phyloP scores from a whole-genome alignment of 1,140 invertebrate genomes.

The Zophobas atratus region DNA sequence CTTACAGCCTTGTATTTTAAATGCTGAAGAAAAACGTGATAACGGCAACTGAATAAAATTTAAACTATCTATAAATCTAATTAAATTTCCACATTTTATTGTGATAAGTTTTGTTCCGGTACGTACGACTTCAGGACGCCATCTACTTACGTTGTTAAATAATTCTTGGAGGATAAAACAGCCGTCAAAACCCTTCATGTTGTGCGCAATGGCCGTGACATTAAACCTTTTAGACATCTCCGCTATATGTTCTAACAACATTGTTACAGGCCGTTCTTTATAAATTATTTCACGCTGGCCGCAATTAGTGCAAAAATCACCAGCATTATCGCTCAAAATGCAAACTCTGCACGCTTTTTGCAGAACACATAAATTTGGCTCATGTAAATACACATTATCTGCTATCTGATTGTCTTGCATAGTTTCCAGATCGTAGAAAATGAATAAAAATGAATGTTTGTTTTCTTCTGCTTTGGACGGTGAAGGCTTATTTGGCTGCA shows the following conservation, averaged over 20 bases:
- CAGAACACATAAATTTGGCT: slow-evolving; percentile 1
- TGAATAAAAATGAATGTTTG: neutral
- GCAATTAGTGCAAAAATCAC: neutral
- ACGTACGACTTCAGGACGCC: neutral
- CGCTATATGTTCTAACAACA: no score
- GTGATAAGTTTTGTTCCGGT: slow-evolving; percentile 11
- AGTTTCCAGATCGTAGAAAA: neutral
- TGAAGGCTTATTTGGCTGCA: neutral
- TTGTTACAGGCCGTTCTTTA: neutral
- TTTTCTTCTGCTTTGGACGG: neutral
- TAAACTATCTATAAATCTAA: no score
- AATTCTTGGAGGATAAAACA: neutral
- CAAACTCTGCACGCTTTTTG: neutral
- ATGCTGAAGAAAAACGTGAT: neutral
- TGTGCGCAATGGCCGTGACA: no score
- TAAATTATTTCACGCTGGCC: neutral
- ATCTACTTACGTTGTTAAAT: slow-evolving; percentile 1
- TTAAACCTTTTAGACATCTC: no score
- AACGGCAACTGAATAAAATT: no score
- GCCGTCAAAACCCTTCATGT: no score
- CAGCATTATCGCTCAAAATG: neutral
- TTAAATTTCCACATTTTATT: neutral
- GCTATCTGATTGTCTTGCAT: no score
- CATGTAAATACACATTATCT: neutral
- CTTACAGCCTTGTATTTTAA: neutral